Base-by-base conservation (phyloP, 2,797 vertebrate species). In the Leuciscus waleckii region DNA sequence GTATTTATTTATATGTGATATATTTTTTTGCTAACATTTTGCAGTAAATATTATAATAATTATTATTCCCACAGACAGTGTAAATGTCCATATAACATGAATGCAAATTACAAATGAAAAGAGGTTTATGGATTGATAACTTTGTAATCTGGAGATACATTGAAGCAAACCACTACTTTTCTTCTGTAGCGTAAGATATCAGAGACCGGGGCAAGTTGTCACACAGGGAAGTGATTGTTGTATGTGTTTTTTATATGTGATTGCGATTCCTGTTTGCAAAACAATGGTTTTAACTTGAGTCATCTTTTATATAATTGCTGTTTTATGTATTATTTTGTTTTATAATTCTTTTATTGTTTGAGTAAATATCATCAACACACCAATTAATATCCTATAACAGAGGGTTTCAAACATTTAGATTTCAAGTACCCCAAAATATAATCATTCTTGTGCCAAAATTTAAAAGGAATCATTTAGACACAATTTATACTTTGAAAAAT, bases 141-240 rank as follows among this genome's bases (percentile, higher is more conserved):
- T 8, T 49, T 43, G 46, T 11, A 63, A 63, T 74, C 29, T 61
- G 39, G 13, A 49, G 39, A 21, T 29, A 13, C 1, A 43, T n/a
- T 43, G 29, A 41, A 63, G 58, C 39, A 46, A 21, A n/a, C 54
- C 81, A 16, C 35, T 10, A n/a, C 21, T 58, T 14, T 61, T 41
- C 7, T 61, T 26, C 13, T 61, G 54, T 32, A 32, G n/a, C 10
- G 26, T 46, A 35, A 51, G 19, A 67, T 29, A 35, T 37, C 41
- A 37, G 63, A 80, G 29, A 51, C 63, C 3, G 21, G 19, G 63
- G 41, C 63, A 51, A 69, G 65, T 51, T 81, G 46, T 81, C 39
- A 68, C 78, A 46, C 0, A 0, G 7, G 7, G 23, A 77, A n/a
- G 21, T 13, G 6, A 9, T 14, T 56, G 32, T n/a, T 35, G 65